phyloP scores from a whole-genome alignment of 2,797 vertebrate genomes.

The Anguilla pacifica region DNA sequence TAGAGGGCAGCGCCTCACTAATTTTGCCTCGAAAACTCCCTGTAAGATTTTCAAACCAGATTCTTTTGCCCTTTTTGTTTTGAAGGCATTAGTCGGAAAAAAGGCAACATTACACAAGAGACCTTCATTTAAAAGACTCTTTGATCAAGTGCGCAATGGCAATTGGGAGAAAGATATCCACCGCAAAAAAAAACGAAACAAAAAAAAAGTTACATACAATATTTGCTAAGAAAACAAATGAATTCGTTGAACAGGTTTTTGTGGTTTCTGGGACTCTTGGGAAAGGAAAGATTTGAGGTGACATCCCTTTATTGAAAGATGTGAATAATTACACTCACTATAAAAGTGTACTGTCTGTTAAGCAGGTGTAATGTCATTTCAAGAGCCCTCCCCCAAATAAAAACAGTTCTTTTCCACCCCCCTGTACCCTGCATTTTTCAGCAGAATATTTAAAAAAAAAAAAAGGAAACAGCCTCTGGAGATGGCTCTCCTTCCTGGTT shows the following conservation, averaged over 20 bases:
- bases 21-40: background rate
- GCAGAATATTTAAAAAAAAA: background rate
- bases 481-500: background rate
- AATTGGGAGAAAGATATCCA: background rate
- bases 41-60: background rate
- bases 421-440: background rate
- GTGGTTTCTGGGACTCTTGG: background rate
- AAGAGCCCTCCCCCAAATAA: background rate
- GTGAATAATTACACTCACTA: background rate
- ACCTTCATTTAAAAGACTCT: background rate
- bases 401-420: background rate
- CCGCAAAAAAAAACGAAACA: background rate
- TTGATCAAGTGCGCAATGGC: background rate
- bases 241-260: background rate
- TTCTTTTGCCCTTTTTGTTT: background rate
- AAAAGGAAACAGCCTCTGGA: background rate
- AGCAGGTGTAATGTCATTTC: background rate
- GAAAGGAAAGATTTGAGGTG: background rate
- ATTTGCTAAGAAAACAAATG: background rate
- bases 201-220: background rate
- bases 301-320: background rate
- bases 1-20: constrained; percentile 30
- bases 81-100: background rate
- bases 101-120: background rate
- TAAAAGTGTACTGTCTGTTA: background rate